These are phyloP conservation scores for Tachysurus vachellii DNA, from an alignment of 2,113 vertebrate genomes.

Conservation along the genomic window DNA sequence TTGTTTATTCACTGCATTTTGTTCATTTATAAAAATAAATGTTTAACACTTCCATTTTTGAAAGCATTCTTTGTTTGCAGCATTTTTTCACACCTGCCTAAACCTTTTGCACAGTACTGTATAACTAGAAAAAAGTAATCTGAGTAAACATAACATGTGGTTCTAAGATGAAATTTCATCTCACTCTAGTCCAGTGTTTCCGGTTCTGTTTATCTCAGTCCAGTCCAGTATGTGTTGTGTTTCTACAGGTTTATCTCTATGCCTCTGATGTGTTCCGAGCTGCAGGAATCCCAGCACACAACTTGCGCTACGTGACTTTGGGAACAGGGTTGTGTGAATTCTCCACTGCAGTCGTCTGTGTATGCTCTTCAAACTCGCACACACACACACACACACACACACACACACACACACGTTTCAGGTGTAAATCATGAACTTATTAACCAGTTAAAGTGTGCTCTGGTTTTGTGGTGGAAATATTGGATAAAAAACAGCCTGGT, in stretches of 20 bases:
- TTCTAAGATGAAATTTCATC: not conserved
- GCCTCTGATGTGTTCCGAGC: slow-evolving; percentile 75
- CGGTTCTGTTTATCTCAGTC: not conserved
- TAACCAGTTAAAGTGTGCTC: not conserved
- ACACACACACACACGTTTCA: not conserved
- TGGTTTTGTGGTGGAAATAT: no score
- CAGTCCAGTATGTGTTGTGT: slow-evolving; percentile 19
- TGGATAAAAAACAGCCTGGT: no score
- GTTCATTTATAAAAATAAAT: no score
- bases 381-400: not conserved
- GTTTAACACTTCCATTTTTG: no score
- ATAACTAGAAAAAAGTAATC: no score
- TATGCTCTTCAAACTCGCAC: slow-evolving; percentile 63
- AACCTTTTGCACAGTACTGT: no score
- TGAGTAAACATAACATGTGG: no score
- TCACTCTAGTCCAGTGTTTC: not conserved
- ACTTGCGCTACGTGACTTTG: slow-evolving; percentile 72
- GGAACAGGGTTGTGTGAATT: slow-evolving; percentile 77
- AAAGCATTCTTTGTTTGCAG: no score
- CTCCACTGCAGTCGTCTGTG: slow-evolving; percentile 67
- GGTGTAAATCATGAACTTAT: not conserved
- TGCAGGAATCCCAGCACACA: slow-evolving; percentile 70
- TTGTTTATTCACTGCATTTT: no score
- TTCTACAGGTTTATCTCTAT: slow-evolving; percentile 80
- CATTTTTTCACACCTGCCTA: no score